These are phyloP conservation scores for Drosophila navojoa DNA, from an alignment of 1,140 invertebrate species.

Conservation along the genomic window DNA sequence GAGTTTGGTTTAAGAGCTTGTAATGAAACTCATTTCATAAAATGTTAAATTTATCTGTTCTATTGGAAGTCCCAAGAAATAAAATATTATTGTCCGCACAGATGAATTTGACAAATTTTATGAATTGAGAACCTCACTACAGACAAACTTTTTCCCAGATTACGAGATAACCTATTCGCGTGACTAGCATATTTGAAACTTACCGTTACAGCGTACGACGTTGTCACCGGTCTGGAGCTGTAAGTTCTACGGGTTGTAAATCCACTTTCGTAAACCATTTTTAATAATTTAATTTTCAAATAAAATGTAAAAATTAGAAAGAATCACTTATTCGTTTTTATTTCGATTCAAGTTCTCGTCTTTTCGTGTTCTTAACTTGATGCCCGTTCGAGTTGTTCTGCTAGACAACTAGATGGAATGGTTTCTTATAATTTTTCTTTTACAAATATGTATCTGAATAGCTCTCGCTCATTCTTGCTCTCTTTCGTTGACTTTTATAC, in stretches of 20 bases:
- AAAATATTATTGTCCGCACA: slow-evolving; percentile 36
- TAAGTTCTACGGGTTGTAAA: slow-evolving; percentile 93
- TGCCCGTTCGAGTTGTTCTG: slow-evolving; percentile 84
- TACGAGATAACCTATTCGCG: slow-evolving; percentile 15
- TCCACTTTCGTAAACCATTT: slow-evolving; percentile 95
- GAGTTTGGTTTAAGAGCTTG: no score
- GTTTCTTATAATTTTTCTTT: slow-evolving; percentile 74
- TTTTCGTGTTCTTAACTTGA: slow-evolving; percentile 80
- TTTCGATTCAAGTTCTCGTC: slow-evolving; percentile 66
- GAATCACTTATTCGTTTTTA: slow-evolving; percentile 60
- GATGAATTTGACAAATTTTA: slow-evolving; percentile 68
- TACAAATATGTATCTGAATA: slow-evolving; percentile 58
- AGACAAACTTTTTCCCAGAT: background rate
- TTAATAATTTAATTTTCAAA: slow-evolving; percentile 52
- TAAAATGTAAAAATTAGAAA: slow-evolving; percentile 42
- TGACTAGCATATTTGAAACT: slow-evolving; percentile 83
- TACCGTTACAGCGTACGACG: slow-evolving; percentile 92
- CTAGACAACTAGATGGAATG: slow-evolving; percentile 52
- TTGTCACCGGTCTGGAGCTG: slow-evolving; percentile 87
- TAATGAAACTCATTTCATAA: slow-evolving; percentile 42
- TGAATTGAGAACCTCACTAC: slow-evolving; percentile 61
- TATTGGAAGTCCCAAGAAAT: background rate
- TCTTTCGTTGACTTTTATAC: slow-evolving; percentile 48
- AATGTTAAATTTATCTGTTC: slow-evolving; percentile 56
- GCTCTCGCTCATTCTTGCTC: slow-evolving; percentile 38